Conservation (phyloP, 2,888 invertebrate species). For the Drosophila parthenogenetica region DNA sequence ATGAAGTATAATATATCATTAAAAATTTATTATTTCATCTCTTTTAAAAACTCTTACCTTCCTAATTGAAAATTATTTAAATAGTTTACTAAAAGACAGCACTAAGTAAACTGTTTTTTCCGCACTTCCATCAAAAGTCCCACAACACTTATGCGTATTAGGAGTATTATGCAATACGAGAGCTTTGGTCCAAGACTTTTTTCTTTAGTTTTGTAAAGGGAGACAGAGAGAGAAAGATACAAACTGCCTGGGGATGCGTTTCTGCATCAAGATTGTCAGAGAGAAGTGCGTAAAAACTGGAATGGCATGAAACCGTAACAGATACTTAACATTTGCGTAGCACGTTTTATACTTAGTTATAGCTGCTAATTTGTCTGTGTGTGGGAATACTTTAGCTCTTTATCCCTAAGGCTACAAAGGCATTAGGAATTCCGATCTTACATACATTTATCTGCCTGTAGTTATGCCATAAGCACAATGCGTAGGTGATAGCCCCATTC, state of each 20-base stretch:
- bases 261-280: slow-evolving; percentile 73
- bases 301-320: slow-evolving; percentile 71
- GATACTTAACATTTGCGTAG: slow-evolving; percentile 53
- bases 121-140: not conserved
- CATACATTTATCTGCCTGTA: slow-evolving; percentile 41
- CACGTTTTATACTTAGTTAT: slow-evolving; percentile 26
- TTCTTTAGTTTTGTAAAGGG: slow-evolving; percentile 6
- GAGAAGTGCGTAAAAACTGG: slow-evolving; percentile 72
- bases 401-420: slow-evolving; percentile 39
- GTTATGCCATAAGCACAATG: slow-evolving; percentile 44
- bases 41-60: too few relatives aligned
- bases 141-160: slow-evolving; percentile 8
- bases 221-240: slow-evolving; percentile 5
- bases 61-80: too few relatives aligned
- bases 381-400: slow-evolving; percentile 54
- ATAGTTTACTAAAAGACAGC: too few relatives aligned
- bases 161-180: slow-evolving; percentile 23
- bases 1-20: too few relatives aligned
- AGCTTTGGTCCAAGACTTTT: slow-evolving; percentile 14
- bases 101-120: not conserved
- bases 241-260: slow-evolving; percentile 71
- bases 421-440: slow-evolving; percentile 58
- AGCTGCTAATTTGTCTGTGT: slow-evolving; percentile 31
- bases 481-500: slow-evolving; percentile 31
- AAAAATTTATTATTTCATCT: too few relatives aligned